Conservation (phyloP, 2,797 vertebrate genomes). For the Anas capensis region DNA sequence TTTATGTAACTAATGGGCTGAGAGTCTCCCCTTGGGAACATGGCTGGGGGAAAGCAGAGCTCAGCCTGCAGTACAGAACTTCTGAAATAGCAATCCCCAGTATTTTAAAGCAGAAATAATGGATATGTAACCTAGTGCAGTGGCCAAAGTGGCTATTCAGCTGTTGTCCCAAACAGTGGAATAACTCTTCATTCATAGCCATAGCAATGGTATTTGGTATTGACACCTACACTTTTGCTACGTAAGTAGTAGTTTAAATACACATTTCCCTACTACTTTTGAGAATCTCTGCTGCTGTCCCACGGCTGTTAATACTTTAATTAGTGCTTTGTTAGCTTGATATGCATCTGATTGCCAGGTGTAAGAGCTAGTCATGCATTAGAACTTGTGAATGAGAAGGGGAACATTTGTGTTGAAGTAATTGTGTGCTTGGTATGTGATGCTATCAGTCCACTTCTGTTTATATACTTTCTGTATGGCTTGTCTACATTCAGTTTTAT, state of each 20-base stretch:
- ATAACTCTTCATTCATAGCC: not conserved
- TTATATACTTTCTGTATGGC: not conserved
- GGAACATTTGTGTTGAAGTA: not conserved
- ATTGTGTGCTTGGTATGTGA: not conserved
- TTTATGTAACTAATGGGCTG: constrained; percentile 43
- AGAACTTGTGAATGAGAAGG: not conserved
- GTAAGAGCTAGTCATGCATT: not conserved
- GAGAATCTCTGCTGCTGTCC: not conserved
- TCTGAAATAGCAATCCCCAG: not conserved
- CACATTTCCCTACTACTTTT: not conserved
- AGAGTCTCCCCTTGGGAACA: constrained; percentile 18
- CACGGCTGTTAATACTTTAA: not conserved
- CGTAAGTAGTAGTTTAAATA: not conserved
- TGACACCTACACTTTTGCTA: not conserved
- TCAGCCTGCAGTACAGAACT: not conserved
- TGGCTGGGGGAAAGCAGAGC: not conserved
- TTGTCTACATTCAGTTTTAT: not conserved
- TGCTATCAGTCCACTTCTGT: not conserved
- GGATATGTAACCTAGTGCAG: not conserved
- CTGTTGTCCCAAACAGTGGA: not conserved
- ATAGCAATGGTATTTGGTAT: not conserved
- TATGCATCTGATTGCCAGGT: not conserved
- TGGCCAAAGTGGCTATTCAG: not conserved
- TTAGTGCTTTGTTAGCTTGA: not conserved
- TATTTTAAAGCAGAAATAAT: not conserved